Evolutionary conservation across 1,140 invertebrate species (phyloP).

Genomic region (Pomacea maculata): DNA sequence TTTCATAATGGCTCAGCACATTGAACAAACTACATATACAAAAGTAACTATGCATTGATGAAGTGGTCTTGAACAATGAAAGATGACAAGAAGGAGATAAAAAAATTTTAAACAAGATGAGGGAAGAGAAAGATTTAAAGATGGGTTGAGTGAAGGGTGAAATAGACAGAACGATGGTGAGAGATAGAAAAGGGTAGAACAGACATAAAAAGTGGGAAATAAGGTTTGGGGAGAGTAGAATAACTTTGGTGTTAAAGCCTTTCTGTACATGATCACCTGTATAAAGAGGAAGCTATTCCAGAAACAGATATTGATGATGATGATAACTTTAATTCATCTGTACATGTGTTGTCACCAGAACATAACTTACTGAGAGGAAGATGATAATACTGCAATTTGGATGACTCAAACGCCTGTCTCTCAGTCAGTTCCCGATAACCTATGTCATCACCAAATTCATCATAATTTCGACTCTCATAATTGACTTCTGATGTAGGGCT

Average conservation of each 20-base stretch:
- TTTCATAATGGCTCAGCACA: neutral
- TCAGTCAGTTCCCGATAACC: constrained; percentile 53
- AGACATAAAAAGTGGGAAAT: neutral
- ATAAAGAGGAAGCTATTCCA: neutral
- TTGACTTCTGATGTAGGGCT: constrained; percentile 43
- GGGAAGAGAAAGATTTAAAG: neutral
- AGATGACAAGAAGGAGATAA: too few relatives aligned
- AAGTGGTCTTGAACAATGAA: too few relatives aligned
- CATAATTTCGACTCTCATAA: constrained; percentile 48
- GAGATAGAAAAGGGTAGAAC: neutral
- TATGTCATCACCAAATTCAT: constrained; percentile 58
- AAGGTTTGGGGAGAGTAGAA: neutral
- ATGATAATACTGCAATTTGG: constrained; percentile 44
- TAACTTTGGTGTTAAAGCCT: too few relatives aligned
- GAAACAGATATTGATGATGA: neutral
- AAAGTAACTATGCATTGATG: too few relatives aligned
- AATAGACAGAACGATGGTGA: neutral
- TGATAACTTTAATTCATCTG: neutral
- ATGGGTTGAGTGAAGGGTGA: neutral
- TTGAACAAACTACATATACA: too few relatives aligned
- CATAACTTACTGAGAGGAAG: constrained; percentile 46
- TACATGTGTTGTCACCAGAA: neutral
- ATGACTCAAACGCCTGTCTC: constrained; percentile 34
- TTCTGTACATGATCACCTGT: neutral
- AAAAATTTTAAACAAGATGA: too few relatives aligned